phyloP scores from a whole-genome alignment of 2,888 invertebrate species.

The Polyommatus icarus region DNA sequence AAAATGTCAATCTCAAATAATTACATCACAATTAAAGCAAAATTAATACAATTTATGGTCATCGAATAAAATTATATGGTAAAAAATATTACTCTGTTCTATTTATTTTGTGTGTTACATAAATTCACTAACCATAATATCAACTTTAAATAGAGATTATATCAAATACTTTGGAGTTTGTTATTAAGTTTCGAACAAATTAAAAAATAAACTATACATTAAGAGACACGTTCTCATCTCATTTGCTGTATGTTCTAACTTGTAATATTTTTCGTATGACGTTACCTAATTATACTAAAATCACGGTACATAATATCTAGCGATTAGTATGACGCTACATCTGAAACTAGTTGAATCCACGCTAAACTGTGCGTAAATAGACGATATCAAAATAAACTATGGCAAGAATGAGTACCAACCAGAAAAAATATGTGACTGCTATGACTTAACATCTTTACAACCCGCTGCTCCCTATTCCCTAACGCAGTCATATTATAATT shows the following conservation, averaged over 20 bases:
- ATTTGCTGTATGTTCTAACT: background rate
- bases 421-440: background rate
- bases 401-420: background rate
- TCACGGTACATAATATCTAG: background rate
- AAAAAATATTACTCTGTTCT: background rate
- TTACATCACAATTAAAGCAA: background rate
- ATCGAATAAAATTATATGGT: background rate
- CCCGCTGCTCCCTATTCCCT: background rate
- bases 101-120: background rate
- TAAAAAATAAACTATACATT: background rate
- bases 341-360: background rate
- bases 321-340: background rate
- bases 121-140: background rate
- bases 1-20: conserved; percentile 15
- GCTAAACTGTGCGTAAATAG: background rate
- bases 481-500: background rate
- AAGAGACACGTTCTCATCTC: background rate
- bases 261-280: background rate
- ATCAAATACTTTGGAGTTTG: background rate
- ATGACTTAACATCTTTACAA: background rate
- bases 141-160: background rate
- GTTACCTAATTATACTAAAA: background rate
- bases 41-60: background rate
- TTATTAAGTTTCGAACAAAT: background rate
- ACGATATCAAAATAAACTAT: background rate